Base-by-base conservation (phyloP, 2,797 vertebrate genomes). In the Microchirus variegatus region DNA sequence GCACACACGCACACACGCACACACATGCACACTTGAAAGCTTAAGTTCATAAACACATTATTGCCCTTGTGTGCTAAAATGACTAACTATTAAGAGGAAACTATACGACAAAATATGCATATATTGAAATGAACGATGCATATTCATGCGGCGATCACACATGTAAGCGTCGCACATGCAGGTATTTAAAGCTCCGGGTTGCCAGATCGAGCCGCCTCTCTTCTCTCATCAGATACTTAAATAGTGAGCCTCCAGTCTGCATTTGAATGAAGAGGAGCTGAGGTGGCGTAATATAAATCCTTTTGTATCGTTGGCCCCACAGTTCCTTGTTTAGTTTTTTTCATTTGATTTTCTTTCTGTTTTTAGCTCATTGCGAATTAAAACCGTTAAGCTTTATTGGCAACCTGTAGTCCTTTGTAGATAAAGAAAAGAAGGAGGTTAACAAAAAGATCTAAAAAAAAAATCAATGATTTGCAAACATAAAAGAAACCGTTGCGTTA, bases 391-490 rank as follows among this genome's bases (percentile, higher is more conserved):
- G 62, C 50, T 77, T 76, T 69, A 80, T 69, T 59, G 52, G 47
- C 7, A 54, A 62, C 51, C 35, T 60, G 54, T 49, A 54, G 62
- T 63, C 43, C 52, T 22, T 16, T 15, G 43, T 15, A 58, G 67
- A 81, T 72, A 64, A 65, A 72, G 62, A 61, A 50, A 65, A 69
- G 58, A 83, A 71, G 19, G 60, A 75, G 57, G 56, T 58, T 54
- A 56, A 57, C 51, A 56, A 67, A 53, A 67, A 63, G 38, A 76
- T 17, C 19, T 35, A 63, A 57, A n/a, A 63, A 51, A 73, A 52
- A 53, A 77, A 79, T 79, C 15, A n/a, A 84, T 82, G 40, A 63
- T 70, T 73, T 70, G 38, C 35, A 46, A 71, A 79, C 64, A 67
- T 76, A 45, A 65, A 62, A 63, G 54, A 65, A 57, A 0, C 9